phyloP scores from a whole-genome alignment of 1,140 invertebrate species.

The Danaus melanippus region DNA sequence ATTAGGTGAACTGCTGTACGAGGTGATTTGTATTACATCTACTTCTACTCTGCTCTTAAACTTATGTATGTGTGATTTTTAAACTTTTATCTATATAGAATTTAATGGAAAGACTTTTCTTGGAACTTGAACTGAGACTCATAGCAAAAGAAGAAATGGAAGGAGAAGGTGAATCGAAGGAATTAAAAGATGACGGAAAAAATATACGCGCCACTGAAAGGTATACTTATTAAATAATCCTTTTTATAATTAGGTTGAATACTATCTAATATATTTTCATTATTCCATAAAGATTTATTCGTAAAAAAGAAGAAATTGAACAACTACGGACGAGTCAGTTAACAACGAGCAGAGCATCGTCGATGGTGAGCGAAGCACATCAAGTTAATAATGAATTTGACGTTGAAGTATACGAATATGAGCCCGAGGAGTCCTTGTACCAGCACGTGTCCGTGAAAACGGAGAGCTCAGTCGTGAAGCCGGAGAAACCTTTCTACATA shows the following conservation, averaged over 20 bases:
- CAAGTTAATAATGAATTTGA: constrained; percentile 48
- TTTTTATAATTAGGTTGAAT: no score
- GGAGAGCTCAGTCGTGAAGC: constrained; percentile 27
- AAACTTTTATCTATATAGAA: constrained; percentile 8
- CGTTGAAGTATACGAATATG: constrained; percentile 44
- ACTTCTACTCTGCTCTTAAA: neutral
- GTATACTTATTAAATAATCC: constrained; percentile 16
- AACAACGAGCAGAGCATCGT: constrained; percentile 14
- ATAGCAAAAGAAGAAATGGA: constrained; percentile 12
- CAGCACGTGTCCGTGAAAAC: constrained; percentile 24
- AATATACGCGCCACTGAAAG: constrained; percentile 35
- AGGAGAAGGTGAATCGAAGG: constrained; percentile 14
- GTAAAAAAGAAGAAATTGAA: constrained; percentile 49
- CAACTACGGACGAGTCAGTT: constrained; percentile 28
- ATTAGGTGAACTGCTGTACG: constrained; percentile 37
- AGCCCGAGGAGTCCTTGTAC: constrained; percentile 34
- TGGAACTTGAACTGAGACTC: constrained; percentile 18
- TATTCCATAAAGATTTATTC: constrained; percentile 33
- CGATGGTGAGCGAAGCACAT: constrained; percentile 9
- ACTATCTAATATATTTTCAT: no score
- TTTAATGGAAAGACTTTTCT: constrained; percentile 19
- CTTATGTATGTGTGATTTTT: neutral
- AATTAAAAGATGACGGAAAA: constrained; percentile 8
- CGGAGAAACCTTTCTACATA: constrained; percentile 41
- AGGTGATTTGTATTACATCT: constrained; percentile 24